phyloP scores from a whole-genome alignment of 1,140 invertebrate species.

The Drosophila suzukii region DNA sequence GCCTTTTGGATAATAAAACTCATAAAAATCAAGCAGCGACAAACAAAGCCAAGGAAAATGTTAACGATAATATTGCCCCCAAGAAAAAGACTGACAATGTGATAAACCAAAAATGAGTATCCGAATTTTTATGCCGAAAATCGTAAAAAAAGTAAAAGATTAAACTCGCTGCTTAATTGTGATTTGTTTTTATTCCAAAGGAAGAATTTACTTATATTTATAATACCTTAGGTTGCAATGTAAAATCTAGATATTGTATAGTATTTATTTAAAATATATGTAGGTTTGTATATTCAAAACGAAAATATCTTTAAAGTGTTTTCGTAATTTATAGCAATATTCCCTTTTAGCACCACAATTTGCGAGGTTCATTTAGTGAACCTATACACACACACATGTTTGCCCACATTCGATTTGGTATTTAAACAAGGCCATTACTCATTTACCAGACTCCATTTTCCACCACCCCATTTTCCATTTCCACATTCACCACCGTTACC shows the following conservation, averaged over 20 bases:
- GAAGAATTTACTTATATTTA: neutral
- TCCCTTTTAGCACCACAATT: neutral
- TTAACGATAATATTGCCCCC: conserved; percentile 15
- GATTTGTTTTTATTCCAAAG: neutral
- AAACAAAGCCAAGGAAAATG: conserved; percentile 22
- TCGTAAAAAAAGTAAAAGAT: conserved; percentile 22
- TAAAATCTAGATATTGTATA: no score
- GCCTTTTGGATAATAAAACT: conserved; percentile 27
- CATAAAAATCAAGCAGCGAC: conserved; percentile 38
- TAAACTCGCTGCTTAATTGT: conserved; percentile 23
- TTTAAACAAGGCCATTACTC: conserved; percentile 7
- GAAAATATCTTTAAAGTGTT: no score
- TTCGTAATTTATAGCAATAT: neutral
- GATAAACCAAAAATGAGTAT: conserved; percentile 6
- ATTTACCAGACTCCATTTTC: conserved; percentile 1
- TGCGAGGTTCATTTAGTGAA: conserved; percentile 8
- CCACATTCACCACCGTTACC: neutral
- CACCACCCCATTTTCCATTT: neutral
- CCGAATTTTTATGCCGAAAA: conserved; percentile 15
- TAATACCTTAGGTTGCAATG: no score
- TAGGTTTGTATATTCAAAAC: no score
- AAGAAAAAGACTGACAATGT: neutral
- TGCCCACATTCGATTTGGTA: conserved; percentile 2
- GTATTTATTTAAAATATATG: no score
- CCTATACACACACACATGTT: neutral